Evolutionary conservation across 2,888 invertebrate species (phyloP).

Genomic region (Stomorhina lunata): DNA sequence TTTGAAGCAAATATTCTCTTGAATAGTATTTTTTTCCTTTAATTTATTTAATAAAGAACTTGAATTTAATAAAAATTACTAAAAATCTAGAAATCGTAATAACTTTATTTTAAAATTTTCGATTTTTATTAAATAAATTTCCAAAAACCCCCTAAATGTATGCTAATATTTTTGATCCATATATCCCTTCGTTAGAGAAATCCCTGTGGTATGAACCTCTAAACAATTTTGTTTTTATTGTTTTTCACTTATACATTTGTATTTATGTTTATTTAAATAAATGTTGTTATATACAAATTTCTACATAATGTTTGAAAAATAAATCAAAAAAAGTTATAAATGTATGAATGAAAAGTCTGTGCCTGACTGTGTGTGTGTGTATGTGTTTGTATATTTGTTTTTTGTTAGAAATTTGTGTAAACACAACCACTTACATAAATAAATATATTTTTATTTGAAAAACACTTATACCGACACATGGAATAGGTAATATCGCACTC

Average conservation of each 20-base stretch:
- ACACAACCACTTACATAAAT: constrained; percentile 38
- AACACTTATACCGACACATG: neutral
- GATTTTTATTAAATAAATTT: no score
- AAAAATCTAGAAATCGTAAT: no score
- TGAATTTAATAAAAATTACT: no score
- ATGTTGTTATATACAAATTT: constrained; percentile 1
- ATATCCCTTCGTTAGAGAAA: no score
- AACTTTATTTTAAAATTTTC: no score
- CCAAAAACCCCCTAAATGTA: no score
- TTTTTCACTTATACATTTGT: constrained; percentile 3
- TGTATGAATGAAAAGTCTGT: no score
- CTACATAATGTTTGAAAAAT: constrained; percentile 37
- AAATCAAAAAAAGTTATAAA: constrained; percentile 42
- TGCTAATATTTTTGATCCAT: no score
- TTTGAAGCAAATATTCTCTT: no score
- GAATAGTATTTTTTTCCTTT: no score
- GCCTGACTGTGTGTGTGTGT: no score
- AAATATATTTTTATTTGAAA: neutral
- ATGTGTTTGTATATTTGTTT: neutral
- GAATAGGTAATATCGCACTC: neutral
- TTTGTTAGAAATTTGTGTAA: constrained; percentile 26
- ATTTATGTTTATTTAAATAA: neutral
- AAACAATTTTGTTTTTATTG: neutral
- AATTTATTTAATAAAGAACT: no score
- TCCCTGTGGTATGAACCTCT: neutral